A percentile compares a stretch with the other conserved stretches of the same genome.
Conservation (phyloP, 2,113 vertebrate genomes). For the Pteronura brasiliensis region DNA sequence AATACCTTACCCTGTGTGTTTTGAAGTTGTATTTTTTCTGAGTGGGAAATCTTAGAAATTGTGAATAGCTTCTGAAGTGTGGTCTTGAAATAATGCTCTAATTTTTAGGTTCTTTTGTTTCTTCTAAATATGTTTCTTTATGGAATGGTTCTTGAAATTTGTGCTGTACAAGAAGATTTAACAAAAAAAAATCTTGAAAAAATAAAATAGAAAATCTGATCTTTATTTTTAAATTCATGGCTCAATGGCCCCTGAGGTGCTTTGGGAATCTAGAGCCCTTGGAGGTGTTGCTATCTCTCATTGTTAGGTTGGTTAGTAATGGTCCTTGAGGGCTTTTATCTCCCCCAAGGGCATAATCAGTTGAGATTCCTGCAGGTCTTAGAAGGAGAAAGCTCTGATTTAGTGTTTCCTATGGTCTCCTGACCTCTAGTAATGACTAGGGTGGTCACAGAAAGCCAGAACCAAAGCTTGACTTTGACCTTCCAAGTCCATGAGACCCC, state of each 20-base stretch:
- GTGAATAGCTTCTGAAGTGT: background rate
- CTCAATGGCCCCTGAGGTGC: background rate
- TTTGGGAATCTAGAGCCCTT: background rate
- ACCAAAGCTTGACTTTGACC: background rate
- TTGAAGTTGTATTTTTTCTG: background rate
- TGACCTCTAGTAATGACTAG: background rate
- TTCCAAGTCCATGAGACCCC: background rate
- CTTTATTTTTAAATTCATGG: slow-evolving; percentile 22
- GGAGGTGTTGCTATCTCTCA: background rate
- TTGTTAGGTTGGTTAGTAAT: background rate
- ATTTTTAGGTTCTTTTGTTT: slow-evolving; percentile 23
- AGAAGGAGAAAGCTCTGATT: background rate
- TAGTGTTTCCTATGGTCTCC: background rate
- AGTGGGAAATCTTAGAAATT: slow-evolving; percentile 38
- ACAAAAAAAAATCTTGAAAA: background rate
- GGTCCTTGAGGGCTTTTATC: background rate
- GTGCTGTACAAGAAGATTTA: background rate
- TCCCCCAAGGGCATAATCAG: background rate
- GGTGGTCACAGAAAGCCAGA: background rate
- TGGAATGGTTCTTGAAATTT: background rate
- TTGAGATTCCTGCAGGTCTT: background rate
- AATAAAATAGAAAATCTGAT: background rate
- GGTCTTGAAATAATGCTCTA: background rate
- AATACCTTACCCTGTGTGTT: background rate
- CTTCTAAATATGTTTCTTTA: background rate